phyloP scores from a whole-genome alignment of 2,797 vertebrate species.

The Pelodytes ibericus region DNA sequence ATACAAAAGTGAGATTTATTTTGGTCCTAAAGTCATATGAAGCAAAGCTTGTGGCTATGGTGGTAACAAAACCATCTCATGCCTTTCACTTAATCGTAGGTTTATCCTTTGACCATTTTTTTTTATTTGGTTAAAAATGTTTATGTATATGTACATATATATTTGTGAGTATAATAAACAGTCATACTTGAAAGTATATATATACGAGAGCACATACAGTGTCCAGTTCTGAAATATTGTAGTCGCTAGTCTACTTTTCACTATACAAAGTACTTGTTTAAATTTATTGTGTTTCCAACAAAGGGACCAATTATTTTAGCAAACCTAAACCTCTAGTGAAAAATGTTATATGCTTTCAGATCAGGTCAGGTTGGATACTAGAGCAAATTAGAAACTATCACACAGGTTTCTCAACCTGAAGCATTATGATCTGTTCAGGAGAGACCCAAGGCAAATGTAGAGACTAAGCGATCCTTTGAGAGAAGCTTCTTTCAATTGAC shows the following conservation, averaged over 20 bases:
- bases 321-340: slow-evolving; percentile 33
- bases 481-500: slow-evolving; percentile 14
- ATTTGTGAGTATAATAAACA: no score
- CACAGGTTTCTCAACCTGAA: slow-evolving; percentile 27
- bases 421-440: slow-evolving; percentile 22
- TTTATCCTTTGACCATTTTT: no score
- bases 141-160: no score
- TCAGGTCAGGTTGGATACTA: slow-evolving; percentile 43
- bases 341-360: slow-evolving; percentile 31
- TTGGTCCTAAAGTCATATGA: no score
- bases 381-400: slow-evolving; percentile 53
- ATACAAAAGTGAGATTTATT: no score
- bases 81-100: no score
- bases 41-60: no score
- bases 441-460: slow-evolving; percentile 28
- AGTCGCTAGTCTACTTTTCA: not conserved
- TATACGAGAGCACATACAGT: no score
- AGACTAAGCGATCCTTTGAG: slow-evolving; percentile 40
- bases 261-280: slow-evolving; percentile 18
- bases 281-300: slow-evolving; percentile 28
- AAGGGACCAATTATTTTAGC: slow-evolving; percentile 47
- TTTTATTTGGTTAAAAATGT: no score
- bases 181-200: no score
- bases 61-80: no score
- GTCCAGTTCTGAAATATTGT: no score